Percentiles rank a stretch among this genome's conserved stretches.
These are phyloP conservation scores for Idaea straminata DNA, from an alignment of 2,888 invertebrate genomes.

Conservation along the genomic window DNA sequence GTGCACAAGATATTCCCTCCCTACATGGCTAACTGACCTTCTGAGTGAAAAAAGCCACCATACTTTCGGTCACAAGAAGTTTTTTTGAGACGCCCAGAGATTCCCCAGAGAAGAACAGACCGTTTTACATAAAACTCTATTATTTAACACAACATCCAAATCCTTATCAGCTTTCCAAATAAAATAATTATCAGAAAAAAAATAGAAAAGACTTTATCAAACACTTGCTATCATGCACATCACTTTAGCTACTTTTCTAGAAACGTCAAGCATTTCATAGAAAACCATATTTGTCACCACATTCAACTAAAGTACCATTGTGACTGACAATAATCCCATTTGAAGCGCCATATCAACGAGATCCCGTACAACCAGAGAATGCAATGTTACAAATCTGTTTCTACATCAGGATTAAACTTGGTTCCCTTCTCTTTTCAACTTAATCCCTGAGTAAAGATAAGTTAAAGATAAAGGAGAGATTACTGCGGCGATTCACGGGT, in stretches of 20 bases:
- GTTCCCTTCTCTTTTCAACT: constrained; percentile 1
- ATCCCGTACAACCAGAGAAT: neutral
- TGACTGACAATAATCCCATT: neutral
- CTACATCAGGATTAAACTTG: neutral
- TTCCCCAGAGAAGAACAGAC: too few species aligned
- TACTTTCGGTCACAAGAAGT: too few species aligned
- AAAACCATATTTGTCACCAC: neutral
- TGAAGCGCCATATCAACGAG: neutral
- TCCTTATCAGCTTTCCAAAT: too few species aligned
- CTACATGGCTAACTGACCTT: too few species aligned
- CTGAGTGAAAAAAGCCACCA: too few species aligned
- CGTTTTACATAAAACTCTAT: too few species aligned
- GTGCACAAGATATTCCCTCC: too few species aligned
- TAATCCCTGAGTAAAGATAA: neutral
- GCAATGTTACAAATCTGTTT: neutral
- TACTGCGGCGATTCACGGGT: neutral
- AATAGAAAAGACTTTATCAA: too few species aligned
- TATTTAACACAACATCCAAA: too few species aligned
- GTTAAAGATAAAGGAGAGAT: neutral
- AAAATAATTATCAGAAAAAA: too few species aligned
- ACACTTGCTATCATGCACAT: neutral
- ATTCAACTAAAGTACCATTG: neutral
- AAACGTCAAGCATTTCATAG: neutral
- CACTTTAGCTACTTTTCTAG: neutral
- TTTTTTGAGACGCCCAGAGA: too few species aligned